These are phyloP conservation scores for Acanthiza pusilla DNA, from an alignment of 2,797 vertebrate genomes.

Conservation along the genomic window DNA sequence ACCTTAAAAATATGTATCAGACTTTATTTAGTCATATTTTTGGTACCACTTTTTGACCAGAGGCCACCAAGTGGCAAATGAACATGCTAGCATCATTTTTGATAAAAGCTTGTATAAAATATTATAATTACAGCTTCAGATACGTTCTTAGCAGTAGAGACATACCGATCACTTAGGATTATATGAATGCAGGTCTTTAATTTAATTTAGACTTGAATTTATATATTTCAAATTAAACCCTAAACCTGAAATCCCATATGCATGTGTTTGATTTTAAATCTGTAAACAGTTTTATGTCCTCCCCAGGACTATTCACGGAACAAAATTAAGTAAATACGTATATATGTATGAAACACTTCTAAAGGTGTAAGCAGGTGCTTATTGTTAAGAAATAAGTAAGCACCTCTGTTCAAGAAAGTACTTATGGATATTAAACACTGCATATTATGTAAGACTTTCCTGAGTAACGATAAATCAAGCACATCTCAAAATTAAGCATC, in stretches of 20 bases:
- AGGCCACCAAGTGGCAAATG: background rate
- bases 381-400: background rate
- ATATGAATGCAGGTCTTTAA: background rate
- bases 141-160: background rate
- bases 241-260: background rate
- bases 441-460: background rate
- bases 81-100: background rate
- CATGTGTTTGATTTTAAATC: background rate
- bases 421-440: background rate
- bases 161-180: background rate
- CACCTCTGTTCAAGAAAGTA: background rate
- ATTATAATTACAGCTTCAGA: background rate
- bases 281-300: background rate
- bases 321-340: background rate
- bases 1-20: background rate
- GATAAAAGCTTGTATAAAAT: background rate
- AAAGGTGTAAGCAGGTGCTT: background rate
- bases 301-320: background rate
- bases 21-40: background rate
- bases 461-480: background rate
- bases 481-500: conserved; percentile 37
- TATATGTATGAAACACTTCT: background rate
- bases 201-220: background rate
- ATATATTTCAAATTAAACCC: background rate
- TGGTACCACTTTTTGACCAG: background rate